Conservation (phyloP, 2,113 vertebrate species). For the Ctenomys sociabilis region DNA sequence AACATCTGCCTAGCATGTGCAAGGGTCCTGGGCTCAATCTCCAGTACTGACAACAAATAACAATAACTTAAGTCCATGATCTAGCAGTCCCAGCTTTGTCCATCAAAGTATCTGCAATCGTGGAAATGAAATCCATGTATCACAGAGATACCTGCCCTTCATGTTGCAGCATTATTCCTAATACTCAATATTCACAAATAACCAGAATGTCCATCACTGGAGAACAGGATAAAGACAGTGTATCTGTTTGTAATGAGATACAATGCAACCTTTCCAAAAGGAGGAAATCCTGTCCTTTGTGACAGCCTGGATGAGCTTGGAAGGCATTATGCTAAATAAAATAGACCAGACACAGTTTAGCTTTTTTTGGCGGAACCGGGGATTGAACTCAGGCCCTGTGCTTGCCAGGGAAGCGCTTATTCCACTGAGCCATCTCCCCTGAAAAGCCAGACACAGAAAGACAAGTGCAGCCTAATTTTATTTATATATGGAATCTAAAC, state of each 20-base stretch:
- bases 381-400: no score
- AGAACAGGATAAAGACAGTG: neutral
- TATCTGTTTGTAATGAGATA: neutral
- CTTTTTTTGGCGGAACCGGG: no score
- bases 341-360: neutral
- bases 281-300: neutral
- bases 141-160: neutral
- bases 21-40: neutral
- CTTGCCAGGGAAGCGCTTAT: no score
- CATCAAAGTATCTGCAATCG: no score
- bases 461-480: neutral
- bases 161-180: neutral
- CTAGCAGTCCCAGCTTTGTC: neutral
- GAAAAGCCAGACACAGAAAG: neutral
- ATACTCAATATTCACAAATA: neutral
- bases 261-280: neutral
- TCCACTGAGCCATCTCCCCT: no score
- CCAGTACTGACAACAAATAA: neutral
- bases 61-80: neutral
- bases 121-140: neutral
- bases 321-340: neutral
- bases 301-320: neutral
- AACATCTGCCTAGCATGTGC: neutral
- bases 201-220: no score
- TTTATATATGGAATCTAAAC: neutral